phyloP scores from a whole-genome alignment of 92 coral and sea anemone genomes.

The Porites evermanni region DNA sequence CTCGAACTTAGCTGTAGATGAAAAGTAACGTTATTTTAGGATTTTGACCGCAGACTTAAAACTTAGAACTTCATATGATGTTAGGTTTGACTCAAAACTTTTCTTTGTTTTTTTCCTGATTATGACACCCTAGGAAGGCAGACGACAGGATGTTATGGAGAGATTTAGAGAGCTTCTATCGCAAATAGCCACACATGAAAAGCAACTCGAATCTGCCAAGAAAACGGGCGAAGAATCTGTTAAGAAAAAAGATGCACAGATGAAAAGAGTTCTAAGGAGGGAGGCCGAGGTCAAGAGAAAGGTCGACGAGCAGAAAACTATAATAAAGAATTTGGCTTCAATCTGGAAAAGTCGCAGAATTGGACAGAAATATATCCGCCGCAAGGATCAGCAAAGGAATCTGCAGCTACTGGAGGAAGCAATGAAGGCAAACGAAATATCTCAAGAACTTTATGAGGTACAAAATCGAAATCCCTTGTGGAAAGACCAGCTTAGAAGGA shows the following conservation, averaged over 20 bases:
- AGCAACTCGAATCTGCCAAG: constrained; percentile 54
- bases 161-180: constrained; percentile 71
- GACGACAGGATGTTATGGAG: constrained; percentile 70
- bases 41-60: background rate
- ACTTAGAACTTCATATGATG: background rate
- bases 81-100: background rate
- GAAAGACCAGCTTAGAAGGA: too few species aligned
- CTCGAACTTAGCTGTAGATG: too few species aligned
- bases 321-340: constrained; percentile 70
- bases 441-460: constrained; percentile 78
- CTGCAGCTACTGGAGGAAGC: constrained; percentile 83
- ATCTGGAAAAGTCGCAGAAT: constrained; percentile 85
- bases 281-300: constrained; percentile 68
- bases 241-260: constrained; percentile 70
- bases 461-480: too few species aligned
- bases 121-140: constrained; percentile 63
- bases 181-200: constrained; percentile 56
- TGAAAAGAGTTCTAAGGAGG: constrained; percentile 69
- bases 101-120: background rate
- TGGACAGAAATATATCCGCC: constrained; percentile 83
- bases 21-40: too few species aligned
- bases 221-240: constrained; percentile 78
- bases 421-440: constrained; percentile 71
- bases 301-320: constrained; percentile 76
- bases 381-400: constrained; percentile 81